These are phyloP conservation scores for Amphilophus citrinellus DNA, from an alignment of 2,113 vertebrate species.

Conservation along the genomic window DNA sequence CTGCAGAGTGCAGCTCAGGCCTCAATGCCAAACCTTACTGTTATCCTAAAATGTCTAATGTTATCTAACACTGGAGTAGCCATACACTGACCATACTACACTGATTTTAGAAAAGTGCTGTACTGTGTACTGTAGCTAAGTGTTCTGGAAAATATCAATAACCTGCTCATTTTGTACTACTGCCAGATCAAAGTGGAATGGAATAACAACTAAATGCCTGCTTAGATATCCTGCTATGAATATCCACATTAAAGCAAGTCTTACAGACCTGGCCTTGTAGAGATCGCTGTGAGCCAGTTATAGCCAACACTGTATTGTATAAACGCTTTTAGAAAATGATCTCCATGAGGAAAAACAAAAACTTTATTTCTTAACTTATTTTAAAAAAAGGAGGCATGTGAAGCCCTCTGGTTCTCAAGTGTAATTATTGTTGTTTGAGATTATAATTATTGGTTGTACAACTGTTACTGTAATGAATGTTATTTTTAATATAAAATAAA, in stretches of 20 bases:
- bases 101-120: conserved; percentile 58
- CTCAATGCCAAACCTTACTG: conserved; percentile 62
- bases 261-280: conserved; percentile 65
- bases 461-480: conserved; percentile 81
- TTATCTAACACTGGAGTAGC: conserved; percentile 74
- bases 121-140: conserved; percentile 62
- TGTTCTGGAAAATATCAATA: conserved; percentile 68
- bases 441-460: conserved; percentile 78
- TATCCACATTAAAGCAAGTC: conserved; percentile 63
- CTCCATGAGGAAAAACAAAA: conserved; percentile 53
- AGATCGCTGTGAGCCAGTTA: conserved; percentile 63
- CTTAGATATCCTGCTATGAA: conserved; percentile 62
- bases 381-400: conserved; percentile 58
- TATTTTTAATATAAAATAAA: conserved; percentile 85
- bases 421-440: conserved; percentile 79
- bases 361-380: conserved; percentile 85
- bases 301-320: conserved; percentile 71
- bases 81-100: conserved; percentile 65
- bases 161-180: conserved; percentile 65
- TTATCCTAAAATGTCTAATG: conserved; percentile 52
- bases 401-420: conserved; percentile 69
- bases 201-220: conserved; percentile 65
- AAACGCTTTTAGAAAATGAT: conserved; percentile 64
- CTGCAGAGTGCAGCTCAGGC: conserved; percentile 46
- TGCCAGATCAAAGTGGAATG: conserved; percentile 61